These are phyloP conservation scores for Phainopepla nitens DNA, from an alignment of 2,113 vertebrate genomes.

Conservation along the genomic window DNA sequence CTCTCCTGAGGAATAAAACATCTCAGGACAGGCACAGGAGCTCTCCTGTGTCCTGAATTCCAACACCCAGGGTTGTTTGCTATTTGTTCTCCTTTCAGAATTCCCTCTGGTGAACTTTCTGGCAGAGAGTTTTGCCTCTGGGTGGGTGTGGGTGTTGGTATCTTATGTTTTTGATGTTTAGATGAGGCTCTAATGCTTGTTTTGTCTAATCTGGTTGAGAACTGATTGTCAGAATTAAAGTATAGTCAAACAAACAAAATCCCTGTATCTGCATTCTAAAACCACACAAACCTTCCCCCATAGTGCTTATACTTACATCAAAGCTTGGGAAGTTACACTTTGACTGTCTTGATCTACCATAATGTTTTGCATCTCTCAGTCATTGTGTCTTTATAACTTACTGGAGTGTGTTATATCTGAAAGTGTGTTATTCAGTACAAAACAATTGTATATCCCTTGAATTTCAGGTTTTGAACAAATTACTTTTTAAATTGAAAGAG, in stretches of 20 bases:
- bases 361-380: not conserved
- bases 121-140: not conserved
- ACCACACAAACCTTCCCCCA: not conserved
- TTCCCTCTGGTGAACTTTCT: not conserved
- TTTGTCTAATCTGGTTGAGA: not conserved
- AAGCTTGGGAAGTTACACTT: not conserved
- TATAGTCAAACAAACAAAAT: rapidly evolving
- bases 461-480: not conserved
- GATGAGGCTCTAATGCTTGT: not conserved
- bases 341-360: not conserved
- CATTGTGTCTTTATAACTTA: not conserved
- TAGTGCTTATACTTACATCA: not conserved
- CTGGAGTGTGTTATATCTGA: not conserved
- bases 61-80: too few relatives aligned
- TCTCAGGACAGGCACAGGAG: too few relatives aligned
- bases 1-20: too few relatives aligned
- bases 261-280: not conserved
- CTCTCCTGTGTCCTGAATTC: too few relatives aligned
- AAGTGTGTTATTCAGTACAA: not conserved
- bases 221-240: not conserved
- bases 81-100: not conserved
- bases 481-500: not conserved
- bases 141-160: not conserved
- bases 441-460: not conserved
- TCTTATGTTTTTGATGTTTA: not conserved